A percentile compares a stretch with the other conserved stretches of the same genome.
These are phyloP conservation scores for Neomorphus geoffroyi DNA, from an alignment of 2,797 vertebrate genomes.

Conservation along the genomic window DNA sequence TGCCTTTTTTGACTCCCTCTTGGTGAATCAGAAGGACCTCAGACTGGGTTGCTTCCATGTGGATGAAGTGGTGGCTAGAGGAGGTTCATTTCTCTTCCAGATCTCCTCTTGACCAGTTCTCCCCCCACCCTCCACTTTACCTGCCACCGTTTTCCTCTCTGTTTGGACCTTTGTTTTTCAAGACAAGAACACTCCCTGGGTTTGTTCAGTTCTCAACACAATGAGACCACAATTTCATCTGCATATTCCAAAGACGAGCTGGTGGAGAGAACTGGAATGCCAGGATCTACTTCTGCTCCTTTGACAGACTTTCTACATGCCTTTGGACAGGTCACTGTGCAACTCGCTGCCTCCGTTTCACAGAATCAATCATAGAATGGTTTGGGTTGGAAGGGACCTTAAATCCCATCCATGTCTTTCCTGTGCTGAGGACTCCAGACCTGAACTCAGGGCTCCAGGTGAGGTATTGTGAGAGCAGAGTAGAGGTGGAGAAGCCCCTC, in stretches of 20 bases:
- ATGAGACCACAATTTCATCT: neutral
- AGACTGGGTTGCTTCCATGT: neutral
- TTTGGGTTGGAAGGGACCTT: too few species aligned
- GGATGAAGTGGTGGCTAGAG: neutral
- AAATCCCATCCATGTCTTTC: too few species aligned
- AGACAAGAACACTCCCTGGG: neutral
- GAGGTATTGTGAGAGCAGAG: too few species aligned
- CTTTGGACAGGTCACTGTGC: neutral
- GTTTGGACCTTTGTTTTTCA: neutral
- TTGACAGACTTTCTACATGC: fast-evolving
- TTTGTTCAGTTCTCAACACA: neutral
- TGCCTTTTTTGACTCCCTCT: neutral
- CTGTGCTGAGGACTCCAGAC: too few species aligned
- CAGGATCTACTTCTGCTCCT: neutral
- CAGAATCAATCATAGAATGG: too few species aligned
- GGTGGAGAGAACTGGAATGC: neutral
- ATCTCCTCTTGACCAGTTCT: neutral
- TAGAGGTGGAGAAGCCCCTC: too few species aligned
- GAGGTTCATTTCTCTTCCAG: neutral
- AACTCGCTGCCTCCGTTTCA: neutral
- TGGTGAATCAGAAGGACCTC: neutral
- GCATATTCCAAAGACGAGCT: neutral
- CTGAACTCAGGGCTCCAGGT: too few species aligned
- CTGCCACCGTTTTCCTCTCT: neutral
- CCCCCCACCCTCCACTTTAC: neutral